Base-by-base conservation (phyloP, 2,113 vertebrate species). In the Spizaetus ornatus region DNA sequence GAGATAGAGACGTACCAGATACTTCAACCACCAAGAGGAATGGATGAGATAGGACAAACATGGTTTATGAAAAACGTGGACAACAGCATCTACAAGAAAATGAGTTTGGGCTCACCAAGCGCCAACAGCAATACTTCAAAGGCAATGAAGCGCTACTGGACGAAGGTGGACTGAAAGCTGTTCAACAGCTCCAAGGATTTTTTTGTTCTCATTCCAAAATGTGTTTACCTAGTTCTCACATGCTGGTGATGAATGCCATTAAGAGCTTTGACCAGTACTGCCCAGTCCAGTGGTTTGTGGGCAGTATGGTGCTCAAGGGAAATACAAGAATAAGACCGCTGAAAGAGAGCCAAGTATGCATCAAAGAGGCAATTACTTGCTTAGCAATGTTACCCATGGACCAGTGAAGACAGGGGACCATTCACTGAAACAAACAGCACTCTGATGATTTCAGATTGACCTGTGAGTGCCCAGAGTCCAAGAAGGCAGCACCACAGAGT, bases 171-270 rank as follows among this genome's bases (percentile, higher is more conserved):
- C 40, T 4, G 0, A 93, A 45, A 88, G 38, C 11, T 92, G 56
- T 86, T 92, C 31, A 89, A 76, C 7, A 92, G 29, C 11, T 31
- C 18, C 55, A 71, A 84, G 52, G 61, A 47, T 65, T 80, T 69
- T 65, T 95, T 73, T 94, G 90, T 93, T 95, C 85, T 88, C 74
- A 56, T 91, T 95, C 82, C 95, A 96, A 81, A 93, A 72, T 16
- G 11, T 19, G 88, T 96, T 84, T 89, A 79, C 61, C 79, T 81
- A 71, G 69, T 48, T 78, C 72, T 69, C 77, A 96, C 86, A 95
- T 13, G 77, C 67, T 81, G 45, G 34, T 92, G 88, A 92, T 47
- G 76, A 92, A 96, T 45, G 61, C n/a, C 32, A 26, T 40, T 74
- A 89, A 92, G 40, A 84, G 59, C 47, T 71, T 47, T 55, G 85